Evolutionary conservation across 2,113 vertebrate genomes (phyloP).

Genomic region (Oxyruncus cristatus): DNA sequence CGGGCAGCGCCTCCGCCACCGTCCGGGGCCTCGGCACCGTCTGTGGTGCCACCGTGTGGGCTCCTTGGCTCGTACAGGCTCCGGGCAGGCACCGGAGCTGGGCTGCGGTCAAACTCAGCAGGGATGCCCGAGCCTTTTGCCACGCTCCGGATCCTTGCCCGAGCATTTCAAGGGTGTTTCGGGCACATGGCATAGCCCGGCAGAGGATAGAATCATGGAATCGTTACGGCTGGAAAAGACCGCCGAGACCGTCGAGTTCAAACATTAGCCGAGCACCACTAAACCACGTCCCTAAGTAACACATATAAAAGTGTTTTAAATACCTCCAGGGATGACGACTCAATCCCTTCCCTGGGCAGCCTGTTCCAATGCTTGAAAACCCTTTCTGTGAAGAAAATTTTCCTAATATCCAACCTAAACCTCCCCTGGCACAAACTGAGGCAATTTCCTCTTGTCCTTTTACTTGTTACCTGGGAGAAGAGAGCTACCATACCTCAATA

Average conservation of each 20-base stretch:
- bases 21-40: background rate
- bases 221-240: background rate
- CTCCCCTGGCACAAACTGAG: background rate
- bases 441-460: fast-evolving
- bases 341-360: background rate
- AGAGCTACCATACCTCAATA: fast-evolving
- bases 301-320: background rate
- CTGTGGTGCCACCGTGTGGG: slow-evolving; percentile 50
- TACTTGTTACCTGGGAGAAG: background rate
- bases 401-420: background rate
- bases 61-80: background rate
- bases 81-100: fast-evolving
- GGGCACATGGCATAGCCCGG: fast-evolving
- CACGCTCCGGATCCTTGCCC: fast-evolving
- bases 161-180: fast-evolving
- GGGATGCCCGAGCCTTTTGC: background rate
- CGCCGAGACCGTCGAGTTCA: fast-evolving
- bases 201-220: fast-evolving
- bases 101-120: fast-evolving
- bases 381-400: background rate
- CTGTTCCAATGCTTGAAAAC: background rate
- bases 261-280: fast-evolving
- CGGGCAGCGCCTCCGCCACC: too few species aligned
- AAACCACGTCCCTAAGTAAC: too few species aligned
- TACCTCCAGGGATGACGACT: background rate